Conservation (phyloP, 2,113 vertebrate genomes). For the Salvator merianae region DNA sequence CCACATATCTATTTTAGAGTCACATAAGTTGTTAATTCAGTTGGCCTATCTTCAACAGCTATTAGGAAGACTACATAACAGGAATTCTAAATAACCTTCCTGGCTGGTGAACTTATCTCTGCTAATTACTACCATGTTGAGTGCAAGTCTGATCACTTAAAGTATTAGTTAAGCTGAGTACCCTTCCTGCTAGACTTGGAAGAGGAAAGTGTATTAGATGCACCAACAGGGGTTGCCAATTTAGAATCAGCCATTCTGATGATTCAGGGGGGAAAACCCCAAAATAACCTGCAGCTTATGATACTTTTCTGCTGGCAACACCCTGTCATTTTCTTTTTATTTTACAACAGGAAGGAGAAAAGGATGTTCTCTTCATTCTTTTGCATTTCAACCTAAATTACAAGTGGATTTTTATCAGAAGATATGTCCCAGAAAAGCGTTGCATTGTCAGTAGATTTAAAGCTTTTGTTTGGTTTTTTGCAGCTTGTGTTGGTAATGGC, state of each 20-base stretch:
- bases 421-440: not conserved
- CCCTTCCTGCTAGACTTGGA: not conserved
- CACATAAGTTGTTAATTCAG: constrained; percentile 40
- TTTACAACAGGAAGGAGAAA: not conserved
- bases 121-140: constrained; percentile 15
- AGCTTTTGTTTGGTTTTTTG: not conserved
- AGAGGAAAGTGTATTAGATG: constrained; percentile 2
- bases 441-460: not conserved
- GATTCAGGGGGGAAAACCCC: too few relatives aligned
- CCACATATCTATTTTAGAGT: constrained; percentile 38
- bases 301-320: not conserved
- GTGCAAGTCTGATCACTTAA: constrained; percentile 2
- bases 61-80: constrained; percentile 23
- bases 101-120: constrained; percentile 23
- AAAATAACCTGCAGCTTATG: not conserved
- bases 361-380: not conserved
- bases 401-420: not conserved
- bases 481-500: not conserved
- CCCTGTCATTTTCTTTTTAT: not conserved
- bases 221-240: not conserved
- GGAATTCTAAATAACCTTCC: constrained; percentile 43
- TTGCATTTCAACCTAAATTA: constrained; percentile 6
- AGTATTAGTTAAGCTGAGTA: not conserved
- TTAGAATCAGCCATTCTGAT: not conserved
- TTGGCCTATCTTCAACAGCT: constrained; percentile 34